Base-by-base conservation (phyloP, 2,113 vertebrate species). In the Puffinus mauretanicus region DNA sequence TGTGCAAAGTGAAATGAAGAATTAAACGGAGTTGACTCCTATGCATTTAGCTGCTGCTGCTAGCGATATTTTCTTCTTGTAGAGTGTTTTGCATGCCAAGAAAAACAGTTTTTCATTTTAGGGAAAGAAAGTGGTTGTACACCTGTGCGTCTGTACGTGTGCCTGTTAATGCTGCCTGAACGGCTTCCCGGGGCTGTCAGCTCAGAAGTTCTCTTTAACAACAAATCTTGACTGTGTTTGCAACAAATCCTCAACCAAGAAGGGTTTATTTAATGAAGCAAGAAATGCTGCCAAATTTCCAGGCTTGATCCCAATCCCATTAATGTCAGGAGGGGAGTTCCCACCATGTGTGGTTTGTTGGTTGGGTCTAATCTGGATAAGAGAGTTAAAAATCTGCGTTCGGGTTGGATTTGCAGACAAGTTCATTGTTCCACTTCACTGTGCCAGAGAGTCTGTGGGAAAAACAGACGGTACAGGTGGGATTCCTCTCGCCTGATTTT, bases 261-360 rank as follows among this genome's bases (percentile, higher is more conserved):
- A 46, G 6, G 1, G 14, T 77, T 94, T 78, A 84, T 95, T 92
- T 95, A 87, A 96, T 57, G 79, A 78, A 54, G 38, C 22, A 42
- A 66, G 79, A 95, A 93, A 83, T 4, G 61, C 62, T 83, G 91
- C 84, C 91, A 93, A 24, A 78, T 87, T 88, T 92, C 73, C 57
- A 65, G 52, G 75, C 66, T 87, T 82, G 75, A 90, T 85, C 78
- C n/a, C 40, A 10, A 32, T 85, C 70, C 42, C 52, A 49, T 83
- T 88, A 72, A 70, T 90, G 76, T 86, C 93, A 92, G 44, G 18
- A 65, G 21, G 32, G 79, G 85, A 87, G 44, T 76, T 95, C 22
- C 44, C 54, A 73, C 82, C 67, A 16, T n/a, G 40, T 85, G 88
- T 64, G 85, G 62, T 91, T 89, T 71, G 70, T 76, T 49, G 73